Evolutionary conservation across 2,113 vertebrate genomes (phyloP).

Genomic region (Tricholaema leucomelas): DNA sequence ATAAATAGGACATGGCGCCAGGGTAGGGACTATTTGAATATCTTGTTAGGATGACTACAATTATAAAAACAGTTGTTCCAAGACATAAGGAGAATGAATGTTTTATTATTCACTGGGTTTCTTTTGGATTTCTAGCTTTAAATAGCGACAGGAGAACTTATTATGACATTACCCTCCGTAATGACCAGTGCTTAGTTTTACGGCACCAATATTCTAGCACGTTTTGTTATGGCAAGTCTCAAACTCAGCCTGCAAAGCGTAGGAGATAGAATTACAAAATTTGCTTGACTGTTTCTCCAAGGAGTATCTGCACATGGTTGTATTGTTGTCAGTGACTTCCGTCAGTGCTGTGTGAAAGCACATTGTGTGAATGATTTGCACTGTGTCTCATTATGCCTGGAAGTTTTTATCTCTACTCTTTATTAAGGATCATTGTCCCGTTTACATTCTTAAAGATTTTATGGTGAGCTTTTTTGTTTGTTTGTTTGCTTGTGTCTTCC

Average conservation of each 20-base stretch:
- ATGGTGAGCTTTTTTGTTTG: not conserved
- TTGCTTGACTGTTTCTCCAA: conserved; percentile 30
- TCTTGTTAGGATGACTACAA: conserved; percentile 40
- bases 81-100: conserved; percentile 43
- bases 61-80: conserved; percentile 47
- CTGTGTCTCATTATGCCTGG: conserved; percentile 59
- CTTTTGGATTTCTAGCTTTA: conserved; percentile 68
- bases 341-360: conserved; percentile 34
- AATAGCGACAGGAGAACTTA: conserved; percentile 41
- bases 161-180: conserved; percentile 36
- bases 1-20: conserved; percentile 43
- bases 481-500: not conserved
- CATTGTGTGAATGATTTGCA: conserved; percentile 59
- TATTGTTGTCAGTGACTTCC: conserved; percentile 59
- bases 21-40: conserved; percentile 20
- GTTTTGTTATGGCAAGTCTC: conserved; percentile 18
- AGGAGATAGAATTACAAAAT: conserved; percentile 42
- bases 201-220: conserved; percentile 10
- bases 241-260: conserved; percentile 33
- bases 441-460: conserved; percentile 15
- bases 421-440: conserved; percentile 20
- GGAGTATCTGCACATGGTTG: conserved; percentile 35
- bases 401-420: conserved; percentile 58
- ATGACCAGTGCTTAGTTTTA: conserved; percentile 51
- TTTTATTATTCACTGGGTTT: conserved; percentile 31